Conservation (phyloP, 37 sponge, comb jelly and placozoan genomes). For the Axinella damicornis region DNA sequence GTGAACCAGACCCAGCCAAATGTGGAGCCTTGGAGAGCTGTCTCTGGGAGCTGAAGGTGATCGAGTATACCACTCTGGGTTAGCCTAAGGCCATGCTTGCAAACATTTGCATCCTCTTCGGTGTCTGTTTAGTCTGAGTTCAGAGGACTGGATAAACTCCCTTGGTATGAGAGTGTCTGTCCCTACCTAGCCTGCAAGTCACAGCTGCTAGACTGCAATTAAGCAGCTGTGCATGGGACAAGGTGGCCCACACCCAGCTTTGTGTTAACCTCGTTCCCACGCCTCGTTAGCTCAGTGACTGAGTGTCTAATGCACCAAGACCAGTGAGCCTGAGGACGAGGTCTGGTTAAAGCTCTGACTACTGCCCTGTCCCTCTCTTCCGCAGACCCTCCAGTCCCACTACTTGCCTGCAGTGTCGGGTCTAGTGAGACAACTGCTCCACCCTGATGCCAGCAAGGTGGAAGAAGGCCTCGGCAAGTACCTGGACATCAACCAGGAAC, state of each 20-base stretch:
- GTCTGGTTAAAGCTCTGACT: neutral
- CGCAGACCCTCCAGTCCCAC: constrained; percentile 85
- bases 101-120: too few species aligned
- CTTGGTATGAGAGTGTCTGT: too few species aligned
- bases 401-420: constrained; percentile 76
- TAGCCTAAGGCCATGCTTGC: neutral
- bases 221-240: too few species aligned
- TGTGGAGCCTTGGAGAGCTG: constrained; percentile 92
- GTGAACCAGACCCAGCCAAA: constrained; percentile 79
- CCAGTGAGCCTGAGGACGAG: too few species aligned
- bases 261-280: neutral
- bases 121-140: too few species aligned
- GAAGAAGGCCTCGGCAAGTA: constrained; percentile 69
- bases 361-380: neutral
- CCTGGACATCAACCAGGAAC: constrained; percentile 42
- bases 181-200: too few species aligned
- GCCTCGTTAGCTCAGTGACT: too few species aligned
- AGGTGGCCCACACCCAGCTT: too few species aligned
- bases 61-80: neutral
- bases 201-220: too few species aligned
- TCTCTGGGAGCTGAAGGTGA: constrained; percentile 95
- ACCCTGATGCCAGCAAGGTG: constrained; percentile 40
- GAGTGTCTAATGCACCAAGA: too few species aligned
- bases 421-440: constrained; percentile 58
- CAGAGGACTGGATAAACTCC: too few species aligned